Conservation (phyloP, 64 coral and sea anemone species). For the Stylophora pistillata region DNA sequence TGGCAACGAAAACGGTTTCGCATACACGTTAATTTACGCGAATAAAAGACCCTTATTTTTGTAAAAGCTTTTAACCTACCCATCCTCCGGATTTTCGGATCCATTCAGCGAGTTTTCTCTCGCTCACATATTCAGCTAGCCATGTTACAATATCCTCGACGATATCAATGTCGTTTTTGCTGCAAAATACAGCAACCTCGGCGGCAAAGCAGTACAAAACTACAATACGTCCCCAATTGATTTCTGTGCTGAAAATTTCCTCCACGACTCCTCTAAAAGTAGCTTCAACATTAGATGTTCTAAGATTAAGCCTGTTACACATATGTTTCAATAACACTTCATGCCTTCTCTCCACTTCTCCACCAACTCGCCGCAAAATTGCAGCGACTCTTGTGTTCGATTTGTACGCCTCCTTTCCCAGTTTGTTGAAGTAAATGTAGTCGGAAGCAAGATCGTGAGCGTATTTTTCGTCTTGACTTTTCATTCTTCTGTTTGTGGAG, state of each 20-base stretch:
- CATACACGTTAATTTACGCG: slow-evolving; percentile 27
- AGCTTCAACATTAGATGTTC: slow-evolving; percentile 34
- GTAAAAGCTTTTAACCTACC: slow-evolving; percentile 29
- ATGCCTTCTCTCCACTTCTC: slow-evolving; percentile 76
- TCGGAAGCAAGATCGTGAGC: slow-evolving; percentile 63
- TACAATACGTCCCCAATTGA: slow-evolving; percentile 90
- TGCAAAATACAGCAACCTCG: slow-evolving; percentile 62
- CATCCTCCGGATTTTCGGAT: slow-evolving; percentile 85
- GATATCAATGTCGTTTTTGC: slow-evolving; percentile 51
- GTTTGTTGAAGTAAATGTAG: slow-evolving; percentile 60
- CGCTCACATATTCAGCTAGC: slow-evolving; percentile 73
- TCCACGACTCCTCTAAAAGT: slow-evolving; percentile 79
- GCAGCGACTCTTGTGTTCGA: slow-evolving; percentile 38
- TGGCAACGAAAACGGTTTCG: not conserved
- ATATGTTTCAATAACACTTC: slow-evolving; percentile 83
- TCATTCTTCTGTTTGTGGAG: slow-evolving; percentile 40
- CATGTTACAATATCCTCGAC: slow-evolving; percentile 59
- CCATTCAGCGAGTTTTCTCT: slow-evolving; percentile 55
- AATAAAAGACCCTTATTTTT: slow-evolving; percentile 5
- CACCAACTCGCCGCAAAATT: slow-evolving; percentile 54
- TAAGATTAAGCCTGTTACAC: slow-evolving; percentile 71
- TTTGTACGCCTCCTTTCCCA: slow-evolving; percentile 38
- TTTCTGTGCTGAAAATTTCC: slow-evolving; percentile 68
- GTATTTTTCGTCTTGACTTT: slow-evolving; percentile 56
- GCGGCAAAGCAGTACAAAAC: slow-evolving; percentile 72